Conservation (phyloP, 2,888 invertebrate species). For the Pogonocherus hispidulus region DNA sequence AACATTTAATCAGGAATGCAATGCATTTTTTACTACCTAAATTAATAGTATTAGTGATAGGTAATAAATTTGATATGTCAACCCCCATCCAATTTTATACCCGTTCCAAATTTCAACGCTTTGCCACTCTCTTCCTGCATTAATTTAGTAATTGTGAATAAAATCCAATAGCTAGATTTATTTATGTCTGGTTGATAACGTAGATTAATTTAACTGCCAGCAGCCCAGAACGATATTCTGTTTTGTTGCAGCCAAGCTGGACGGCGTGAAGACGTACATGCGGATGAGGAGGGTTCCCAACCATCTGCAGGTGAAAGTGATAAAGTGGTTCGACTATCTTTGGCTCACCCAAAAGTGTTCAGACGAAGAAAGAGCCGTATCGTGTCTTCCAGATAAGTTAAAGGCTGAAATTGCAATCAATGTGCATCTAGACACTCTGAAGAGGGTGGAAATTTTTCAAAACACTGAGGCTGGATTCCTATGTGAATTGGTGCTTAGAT, state of each 20-base stretch:
- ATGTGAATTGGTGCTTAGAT: slow-evolving; percentile 94
- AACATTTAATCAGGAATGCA: neutral
- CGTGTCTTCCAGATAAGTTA: slow-evolving; percentile 96
- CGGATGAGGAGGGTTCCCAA: slow-evolving; percentile 95
- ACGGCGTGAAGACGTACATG: slow-evolving; percentile 99
- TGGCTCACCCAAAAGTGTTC: slow-evolving; percentile 99
- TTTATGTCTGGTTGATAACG: slow-evolving; percentile 15
- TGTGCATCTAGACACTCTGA: slow-evolving; percentile 97
- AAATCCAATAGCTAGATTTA: neutral
- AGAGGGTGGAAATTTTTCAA: slow-evolving; percentile 98
- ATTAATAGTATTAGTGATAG: neutral
- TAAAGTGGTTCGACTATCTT: slow-evolving; percentile 99
- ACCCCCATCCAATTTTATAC: neutral
- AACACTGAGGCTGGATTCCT: slow-evolving; percentile 99
- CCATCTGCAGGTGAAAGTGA: slow-evolving; percentile 96
- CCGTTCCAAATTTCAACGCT: slow-evolving; percentile 4
- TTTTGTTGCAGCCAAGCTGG: slow-evolving; percentile 90
- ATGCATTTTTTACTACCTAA: neutral
- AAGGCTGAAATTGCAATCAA: slow-evolving; percentile 99
- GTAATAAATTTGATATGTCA: neutral
- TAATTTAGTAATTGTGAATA: neutral
- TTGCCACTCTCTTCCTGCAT: slow-evolving; percentile 1
- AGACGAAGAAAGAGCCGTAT: slow-evolving; percentile 96
- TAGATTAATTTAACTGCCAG: slow-evolving; percentile 1
- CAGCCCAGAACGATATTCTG: neutral